These are phyloP conservation scores for Cyclina sinensis DNA, from an alignment of 1,140 invertebrate genomes.

Conservation along the genomic window DNA sequence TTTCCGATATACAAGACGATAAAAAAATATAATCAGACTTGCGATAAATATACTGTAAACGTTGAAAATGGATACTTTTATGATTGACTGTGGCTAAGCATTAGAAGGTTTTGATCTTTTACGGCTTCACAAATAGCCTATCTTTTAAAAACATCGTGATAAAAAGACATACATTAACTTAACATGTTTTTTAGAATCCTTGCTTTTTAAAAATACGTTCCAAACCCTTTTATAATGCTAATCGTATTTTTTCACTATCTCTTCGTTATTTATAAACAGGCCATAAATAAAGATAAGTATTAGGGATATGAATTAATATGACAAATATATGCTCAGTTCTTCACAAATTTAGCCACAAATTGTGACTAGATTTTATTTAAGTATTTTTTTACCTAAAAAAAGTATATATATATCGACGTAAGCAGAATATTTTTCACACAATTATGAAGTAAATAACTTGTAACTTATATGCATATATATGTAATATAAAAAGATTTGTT, in stretches of 20 bases:
- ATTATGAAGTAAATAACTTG: too few relatives aligned
- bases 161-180: neutral
- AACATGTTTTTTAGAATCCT: neutral
- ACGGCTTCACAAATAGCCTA: neutral
- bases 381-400: too few relatives aligned
- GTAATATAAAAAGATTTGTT: too few relatives aligned
- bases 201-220: neutral
- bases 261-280: neutral
- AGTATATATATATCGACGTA: too few relatives aligned
- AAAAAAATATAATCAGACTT: neutral
- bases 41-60: neutral
- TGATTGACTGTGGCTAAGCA: neutral
- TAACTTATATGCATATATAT: too few relatives aligned
- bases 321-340: neutral
- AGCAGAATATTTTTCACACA: too few relatives aligned
- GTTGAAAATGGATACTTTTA: neutral
- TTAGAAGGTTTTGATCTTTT: neutral
- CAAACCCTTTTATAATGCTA: slow-evolving; percentile 6
- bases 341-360: neutral
- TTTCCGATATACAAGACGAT: neutral
- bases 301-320: neutral
- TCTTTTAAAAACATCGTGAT: neutral
- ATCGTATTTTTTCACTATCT: neutral
- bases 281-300: slow-evolving; percentile 27
- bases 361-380: neutral